Percentiles rank a stretch among this genome's conserved stretches.
Evolutionary conservation across 2,113 vertebrate species (phyloP).

Genomic region (Embiotoca jacksoni): DNA sequence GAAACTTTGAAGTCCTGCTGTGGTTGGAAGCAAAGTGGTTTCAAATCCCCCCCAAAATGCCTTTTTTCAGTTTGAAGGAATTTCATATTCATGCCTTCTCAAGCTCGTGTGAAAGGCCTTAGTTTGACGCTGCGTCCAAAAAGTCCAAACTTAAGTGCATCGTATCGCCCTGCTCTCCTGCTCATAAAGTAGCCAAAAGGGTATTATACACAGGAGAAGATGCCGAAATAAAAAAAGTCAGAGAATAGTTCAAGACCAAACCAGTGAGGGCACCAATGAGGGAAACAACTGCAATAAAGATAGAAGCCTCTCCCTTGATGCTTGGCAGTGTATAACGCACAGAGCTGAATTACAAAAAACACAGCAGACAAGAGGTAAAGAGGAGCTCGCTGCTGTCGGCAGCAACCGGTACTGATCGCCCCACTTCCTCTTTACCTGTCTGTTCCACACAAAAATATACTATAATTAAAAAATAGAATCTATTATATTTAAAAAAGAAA

Average conservation of each 20-base stretch:
- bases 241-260: conserved; percentile 58
- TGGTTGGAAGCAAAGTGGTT: conserved; percentile 2
- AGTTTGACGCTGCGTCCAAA: conserved; percentile 16
- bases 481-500: conserved; percentile 80
- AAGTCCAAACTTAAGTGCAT: conserved; percentile 14
- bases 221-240: conserved; percentile 24
- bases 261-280: conserved; percentile 69
- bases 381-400: conserved; percentile 55
- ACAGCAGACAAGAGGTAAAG: conserved; percentile 71
- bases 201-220: conserved; percentile 30
- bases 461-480: conserved; percentile 84
- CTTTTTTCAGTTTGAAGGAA: neutral
- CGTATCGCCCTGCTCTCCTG: conserved; percentile 38
- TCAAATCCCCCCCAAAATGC: neutral
- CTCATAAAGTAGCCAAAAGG: conserved; percentile 28
- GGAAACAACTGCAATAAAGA: conserved; percentile 58
- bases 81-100: neutral
- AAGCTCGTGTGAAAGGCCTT: conserved; percentile 47
- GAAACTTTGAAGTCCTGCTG: neutral
- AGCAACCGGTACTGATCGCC: conserved; percentile 12
- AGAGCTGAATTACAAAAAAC: conserved; percentile 83
- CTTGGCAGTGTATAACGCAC: conserved; percentile 87
- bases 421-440: conserved; percentile 75
- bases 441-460: conserved; percentile 83
- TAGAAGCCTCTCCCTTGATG: conserved; percentile 76